Percentiles rank a stretch among this genome's conserved stretches.
Evolutionary conservation across 2,113 vertebrate genomes (phyloP).

Genomic region (Asarcornis scutulata): DNA sequence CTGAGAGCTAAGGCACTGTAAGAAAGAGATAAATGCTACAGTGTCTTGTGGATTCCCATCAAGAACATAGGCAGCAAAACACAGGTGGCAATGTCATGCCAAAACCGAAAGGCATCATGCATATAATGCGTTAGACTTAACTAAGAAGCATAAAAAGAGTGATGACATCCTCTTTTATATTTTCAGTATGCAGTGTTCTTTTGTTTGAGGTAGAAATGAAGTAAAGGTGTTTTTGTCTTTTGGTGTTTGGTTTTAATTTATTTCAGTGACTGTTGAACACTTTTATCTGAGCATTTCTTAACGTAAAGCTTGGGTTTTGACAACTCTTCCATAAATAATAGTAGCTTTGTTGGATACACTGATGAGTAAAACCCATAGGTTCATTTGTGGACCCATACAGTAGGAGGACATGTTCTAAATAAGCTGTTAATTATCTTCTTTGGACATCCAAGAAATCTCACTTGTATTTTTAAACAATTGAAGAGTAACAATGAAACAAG

Average conservation of each 20-base stretch:
- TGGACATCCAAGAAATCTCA: neutral
- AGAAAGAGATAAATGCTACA: neutral
- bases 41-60: neutral
- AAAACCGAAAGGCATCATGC: constrained; percentile 31
- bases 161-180: constrained; percentile 30
- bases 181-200: neutral
- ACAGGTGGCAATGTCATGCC: constrained; percentile 41
- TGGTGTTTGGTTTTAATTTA: neutral
- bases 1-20: neutral
- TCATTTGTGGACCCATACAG: neutral
- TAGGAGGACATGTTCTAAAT: neutral
- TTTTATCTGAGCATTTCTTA: neutral
- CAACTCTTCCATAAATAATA: neutral
- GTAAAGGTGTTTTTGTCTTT: neutral
- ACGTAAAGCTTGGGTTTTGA: neutral
- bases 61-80: neutral
- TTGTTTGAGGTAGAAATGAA: neutral
- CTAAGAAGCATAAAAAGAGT: constrained; percentile 13
- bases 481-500: neutral
- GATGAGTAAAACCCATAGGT: neutral
- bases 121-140: constrained; percentile 49
- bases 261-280: neutral
- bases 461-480: neutral
- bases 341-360: neutral
- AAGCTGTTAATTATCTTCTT: neutral